Evolutionary conservation across 2,888 invertebrate species (phyloP).

Genomic region (Argynnis bischoffii): DNA sequence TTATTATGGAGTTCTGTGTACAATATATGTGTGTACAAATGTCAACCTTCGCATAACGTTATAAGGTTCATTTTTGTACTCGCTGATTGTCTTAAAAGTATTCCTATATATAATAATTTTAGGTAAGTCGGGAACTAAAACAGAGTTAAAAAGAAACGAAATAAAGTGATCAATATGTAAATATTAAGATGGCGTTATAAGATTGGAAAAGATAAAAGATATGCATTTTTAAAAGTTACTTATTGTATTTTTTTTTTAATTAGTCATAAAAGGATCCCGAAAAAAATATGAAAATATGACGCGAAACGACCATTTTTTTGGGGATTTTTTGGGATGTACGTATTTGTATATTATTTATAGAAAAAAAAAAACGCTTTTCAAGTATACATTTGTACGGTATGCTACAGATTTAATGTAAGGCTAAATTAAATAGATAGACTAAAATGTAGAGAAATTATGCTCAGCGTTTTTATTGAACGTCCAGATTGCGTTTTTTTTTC

Average conservation of each 20-base stretch:
- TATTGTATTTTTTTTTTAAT: constrained; percentile 45
- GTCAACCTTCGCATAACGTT: neutral
- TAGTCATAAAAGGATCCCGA: constrained; percentile 18
- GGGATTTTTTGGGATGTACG: constrained; percentile 27
- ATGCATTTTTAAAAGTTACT: constrained; percentile 49
- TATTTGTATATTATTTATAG: constrained; percentile 58
- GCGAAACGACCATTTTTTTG: neutral
- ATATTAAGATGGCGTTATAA: constrained; percentile 57
- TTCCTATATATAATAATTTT: constrained; percentile 42
- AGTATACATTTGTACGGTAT: constrained; percentile 69
- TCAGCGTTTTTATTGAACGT: constrained; percentile 57
- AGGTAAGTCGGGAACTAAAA: constrained; percentile 68
- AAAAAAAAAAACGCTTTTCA: constrained; percentile 65
- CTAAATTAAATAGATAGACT: constrained; percentile 70
- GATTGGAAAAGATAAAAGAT: constrained; percentile 30
- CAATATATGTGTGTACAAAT: neutral
- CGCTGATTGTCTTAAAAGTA: neutral
- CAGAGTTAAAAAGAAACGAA: constrained; percentile 77
- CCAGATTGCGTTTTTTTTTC: constrained; percentile 40
- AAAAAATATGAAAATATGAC: neutral
- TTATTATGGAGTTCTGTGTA: neutral
- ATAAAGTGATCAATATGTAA: constrained; percentile 63
- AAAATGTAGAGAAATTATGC: constrained; percentile 72
- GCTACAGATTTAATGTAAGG: constrained; percentile 57
- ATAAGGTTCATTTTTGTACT: neutral